These are phyloP conservation scores for Carcina quercana DNA, from an alignment of 2,888 invertebrate genomes.

Conservation along the genomic window DNA sequence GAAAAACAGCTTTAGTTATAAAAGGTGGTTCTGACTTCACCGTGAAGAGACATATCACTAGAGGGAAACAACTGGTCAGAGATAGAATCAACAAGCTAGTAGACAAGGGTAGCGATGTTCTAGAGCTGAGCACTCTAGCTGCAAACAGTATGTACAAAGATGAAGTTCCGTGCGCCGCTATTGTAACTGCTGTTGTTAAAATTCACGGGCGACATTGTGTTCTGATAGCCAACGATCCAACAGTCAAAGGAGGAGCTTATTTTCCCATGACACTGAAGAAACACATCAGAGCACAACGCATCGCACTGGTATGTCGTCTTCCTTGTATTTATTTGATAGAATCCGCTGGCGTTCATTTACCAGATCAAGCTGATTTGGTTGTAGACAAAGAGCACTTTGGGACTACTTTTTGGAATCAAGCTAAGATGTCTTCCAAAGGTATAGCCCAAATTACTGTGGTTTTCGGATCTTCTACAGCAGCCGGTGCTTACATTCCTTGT, in stretches of 20 bases:
- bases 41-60: constrained; percentile 83
- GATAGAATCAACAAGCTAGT: constrained; percentile 92
- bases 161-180: constrained; percentile 65
- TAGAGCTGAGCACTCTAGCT: constrained; percentile 66
- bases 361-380: constrained; percentile 95
- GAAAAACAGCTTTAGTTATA: constrained; percentile 76
- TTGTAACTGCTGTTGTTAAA: constrained; percentile 66
- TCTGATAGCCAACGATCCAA: constrained; percentile 97
- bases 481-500: constrained; percentile 97
- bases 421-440: constrained; percentile 91
- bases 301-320: constrained; percentile 91
- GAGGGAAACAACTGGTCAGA: constrained; percentile 93
- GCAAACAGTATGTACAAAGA: constrained; percentile 62
- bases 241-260: constrained; percentile 97
- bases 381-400: constrained; percentile 98
- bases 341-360: constrained; percentile 97
- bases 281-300: constrained; percentile 95
- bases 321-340: constrained; percentile 98
- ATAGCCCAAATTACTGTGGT: constrained; percentile 96
- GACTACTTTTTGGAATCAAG: constrained; percentile 97
- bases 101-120: constrained; percentile 81
- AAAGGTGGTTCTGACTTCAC: constrained; percentile 87
- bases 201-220: constrained; percentile 75
- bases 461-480: constrained; percentile 98
- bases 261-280: constrained; percentile 98